phyloP scores from a whole-genome alignment of 2,113 vertebrate genomes.

The Silurus glanis region DNA sequence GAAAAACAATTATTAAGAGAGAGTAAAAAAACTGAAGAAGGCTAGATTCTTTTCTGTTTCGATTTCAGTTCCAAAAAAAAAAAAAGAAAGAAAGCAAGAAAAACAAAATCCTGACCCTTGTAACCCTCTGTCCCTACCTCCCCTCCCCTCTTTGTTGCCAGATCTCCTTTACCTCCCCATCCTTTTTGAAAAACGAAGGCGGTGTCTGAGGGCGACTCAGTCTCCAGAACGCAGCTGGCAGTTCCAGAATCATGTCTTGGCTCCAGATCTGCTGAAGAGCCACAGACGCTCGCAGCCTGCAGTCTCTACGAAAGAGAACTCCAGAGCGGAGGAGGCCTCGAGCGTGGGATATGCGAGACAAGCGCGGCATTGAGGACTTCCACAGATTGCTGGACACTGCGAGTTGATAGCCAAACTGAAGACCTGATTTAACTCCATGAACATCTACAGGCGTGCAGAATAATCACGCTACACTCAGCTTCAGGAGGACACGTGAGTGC shows the following conservation, averaged over 20 bases:
- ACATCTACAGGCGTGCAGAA: not conserved
- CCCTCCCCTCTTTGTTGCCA: conserved; percentile 37
- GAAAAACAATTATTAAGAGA: not conserved
- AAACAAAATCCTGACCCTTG: conserved; percentile 56
- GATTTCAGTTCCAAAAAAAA: conserved; percentile 26
- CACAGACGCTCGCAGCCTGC: conserved; percentile 52
- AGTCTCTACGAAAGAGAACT: conserved; percentile 41
- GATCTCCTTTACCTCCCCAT: conserved; percentile 54
- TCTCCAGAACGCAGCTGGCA: conserved; percentile 64
- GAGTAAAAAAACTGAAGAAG: not conserved
- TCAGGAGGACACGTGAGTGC: conserved; percentile 8
- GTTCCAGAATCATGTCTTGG: conserved; percentile 68
- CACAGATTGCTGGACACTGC: conserved; percentile 14
- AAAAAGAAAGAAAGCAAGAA: conserved; percentile 33
- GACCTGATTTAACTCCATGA: conserved; percentile 48
- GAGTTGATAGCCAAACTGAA: conserved; percentile 20
- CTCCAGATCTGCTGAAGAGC: conserved; percentile 56
- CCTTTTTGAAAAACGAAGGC: conserved; percentile 70
- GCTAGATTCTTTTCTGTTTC: not conserved
- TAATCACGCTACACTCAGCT: not conserved
- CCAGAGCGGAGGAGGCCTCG: conserved; percentile 38
- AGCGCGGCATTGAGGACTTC: conserved; percentile 54
- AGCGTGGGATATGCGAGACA: conserved; percentile 62
- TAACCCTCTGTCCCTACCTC: conserved; percentile 59
- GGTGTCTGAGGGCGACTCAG: conserved; percentile 55